These are phyloP conservation scores for Apis cerana DNA, from an alignment of 1,140 invertebrate genomes.

Conservation along the genomic window DNA sequence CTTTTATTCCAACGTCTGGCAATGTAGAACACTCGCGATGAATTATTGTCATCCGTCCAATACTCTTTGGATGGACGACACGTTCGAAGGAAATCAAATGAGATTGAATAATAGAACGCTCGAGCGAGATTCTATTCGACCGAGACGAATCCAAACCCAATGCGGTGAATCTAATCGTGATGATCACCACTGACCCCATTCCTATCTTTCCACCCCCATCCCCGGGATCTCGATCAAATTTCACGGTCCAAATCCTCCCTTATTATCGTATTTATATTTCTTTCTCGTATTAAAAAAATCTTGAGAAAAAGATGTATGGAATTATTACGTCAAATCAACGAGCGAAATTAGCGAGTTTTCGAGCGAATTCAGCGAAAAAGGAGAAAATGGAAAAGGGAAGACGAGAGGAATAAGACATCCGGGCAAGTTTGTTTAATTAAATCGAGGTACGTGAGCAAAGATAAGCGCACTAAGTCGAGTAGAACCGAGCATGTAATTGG, in stretches of 20 bases:
- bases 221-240: not conserved
- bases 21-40: slow-evolving; percentile 15
- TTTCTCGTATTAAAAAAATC: too few relatives aligned
- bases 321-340: too few relatives aligned
- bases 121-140: slow-evolving; percentile 26
- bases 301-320: too few relatives aligned
- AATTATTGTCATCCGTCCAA: slow-evolving; percentile 40
- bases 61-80: slow-evolving; percentile 42
- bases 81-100: slow-evolving; percentile 54
- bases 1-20: slow-evolving; percentile 18
- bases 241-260: not conserved
- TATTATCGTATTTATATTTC: too few relatives aligned
- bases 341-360: too few relatives aligned
- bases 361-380: too few relatives aligned
- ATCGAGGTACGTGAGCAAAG: slow-evolving; percentile 59
- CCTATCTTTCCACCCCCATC: slow-evolving; percentile 6
- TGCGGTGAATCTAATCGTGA: slow-evolving; percentile 62
- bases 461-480: slow-evolving; percentile 6
- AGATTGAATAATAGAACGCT: slow-evolving; percentile 48
- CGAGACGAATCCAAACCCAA: slow-evolving; percentile 60
- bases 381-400: not conserved
- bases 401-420: slow-evolving; percentile 54
- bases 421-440: slow-evolving; percentile 59
- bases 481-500: slow-evolving; percentile 59
- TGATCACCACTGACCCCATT: slow-evolving; percentile 61